Base-by-base conservation (phyloP, 2,797 vertebrate species). In the Hydrophis major region DNA sequence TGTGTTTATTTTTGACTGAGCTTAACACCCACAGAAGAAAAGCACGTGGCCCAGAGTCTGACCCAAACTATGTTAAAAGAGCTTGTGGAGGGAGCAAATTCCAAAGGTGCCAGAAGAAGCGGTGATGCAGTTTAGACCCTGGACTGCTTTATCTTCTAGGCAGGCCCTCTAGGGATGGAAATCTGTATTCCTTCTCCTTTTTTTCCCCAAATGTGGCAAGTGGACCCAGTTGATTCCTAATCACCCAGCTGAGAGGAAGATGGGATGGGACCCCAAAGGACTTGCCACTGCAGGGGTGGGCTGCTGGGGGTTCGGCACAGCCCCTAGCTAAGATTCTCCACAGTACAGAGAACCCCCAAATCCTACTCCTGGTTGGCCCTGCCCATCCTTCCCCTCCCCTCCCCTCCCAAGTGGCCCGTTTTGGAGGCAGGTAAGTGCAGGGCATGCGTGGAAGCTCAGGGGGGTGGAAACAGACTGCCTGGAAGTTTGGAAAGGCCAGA, bases 61-160 rank as follows among this genome's bases (percentile, higher is more conserved):
- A 47, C 42, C 74, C 78, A 83, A 83, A 83, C 4, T 47, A 83
- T 83, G 78, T 25, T 20, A 47, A 83, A 83, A 83, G 22, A 12
- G 20, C 42, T 12, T 5, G 37, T 94, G 91, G 94, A 92, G 91
- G 92, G 32, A 91, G 74, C 61, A 83, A 59, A 56, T 42, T 83
- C 74, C 74, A 57, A 57, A 91, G 56, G 74, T 42, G 12, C 22
- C 78, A 83, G 42, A 25, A 83, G 37, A 25, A 25, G 78, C 22
- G 22, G 42, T 83, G 78, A 83, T 83, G 78, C 78, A 47, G 78
- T 83, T 83, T 60, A 42, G 13, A 61, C 57, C 8, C 57, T 83
- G 78, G 20, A 47, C 78, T 25, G 20, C 10, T 47, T 83, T 83
- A 83, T 42, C 37, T 83, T 83, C 78, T 12, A 47, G 37, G 20